Conservation (phyloP, 2,888 invertebrate species). For the Drosophila melanosoma region DNA sequence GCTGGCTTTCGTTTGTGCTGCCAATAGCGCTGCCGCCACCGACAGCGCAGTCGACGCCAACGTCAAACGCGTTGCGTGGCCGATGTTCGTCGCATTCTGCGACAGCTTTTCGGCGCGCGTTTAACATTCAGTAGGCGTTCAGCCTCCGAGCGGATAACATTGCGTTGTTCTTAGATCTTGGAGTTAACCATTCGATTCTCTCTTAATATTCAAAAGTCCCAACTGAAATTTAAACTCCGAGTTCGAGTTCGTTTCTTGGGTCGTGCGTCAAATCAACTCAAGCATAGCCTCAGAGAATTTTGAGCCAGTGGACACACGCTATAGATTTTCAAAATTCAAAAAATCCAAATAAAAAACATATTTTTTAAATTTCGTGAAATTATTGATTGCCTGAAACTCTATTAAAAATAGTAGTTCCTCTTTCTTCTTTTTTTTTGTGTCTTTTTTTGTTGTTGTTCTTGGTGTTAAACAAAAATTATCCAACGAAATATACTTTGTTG, state of each 20-base stretch:
- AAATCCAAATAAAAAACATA: neutral
- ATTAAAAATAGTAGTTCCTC: constrained; percentile 7
- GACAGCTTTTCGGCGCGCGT: constrained; percentile 73
- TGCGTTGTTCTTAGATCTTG: constrained; percentile 79
- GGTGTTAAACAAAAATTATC: constrained; percentile 16
- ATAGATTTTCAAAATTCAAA: neutral
- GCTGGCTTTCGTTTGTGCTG: constrained; percentile 10
- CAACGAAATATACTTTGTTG: constrained; percentile 10
- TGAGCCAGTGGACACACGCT: constrained; percentile 5
- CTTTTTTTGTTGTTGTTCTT: constrained; percentile 29
- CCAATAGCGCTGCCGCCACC: constrained; percentile 11
- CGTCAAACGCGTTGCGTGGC: constrained; percentile 46
- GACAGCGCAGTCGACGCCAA: constrained; percentile 12
- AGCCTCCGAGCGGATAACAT: constrained; percentile 85
- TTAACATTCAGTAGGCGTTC: constrained; percentile 84
- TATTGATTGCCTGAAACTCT: constrained; percentile 20
- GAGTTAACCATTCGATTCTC: constrained; percentile 48
- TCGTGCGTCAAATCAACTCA: constrained; percentile 25
- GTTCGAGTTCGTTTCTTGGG: constrained; percentile 40
- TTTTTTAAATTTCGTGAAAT: constrained; percentile 15
- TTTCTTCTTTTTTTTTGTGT: constrained; percentile 11
- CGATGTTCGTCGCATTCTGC: constrained; percentile 56
- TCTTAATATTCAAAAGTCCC: constrained; percentile 27
- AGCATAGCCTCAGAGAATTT: neutral
- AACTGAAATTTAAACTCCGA: constrained; percentile 29